Conservation (phyloP, 2,888 invertebrate genomes). For the Andrena marginata region DNA sequence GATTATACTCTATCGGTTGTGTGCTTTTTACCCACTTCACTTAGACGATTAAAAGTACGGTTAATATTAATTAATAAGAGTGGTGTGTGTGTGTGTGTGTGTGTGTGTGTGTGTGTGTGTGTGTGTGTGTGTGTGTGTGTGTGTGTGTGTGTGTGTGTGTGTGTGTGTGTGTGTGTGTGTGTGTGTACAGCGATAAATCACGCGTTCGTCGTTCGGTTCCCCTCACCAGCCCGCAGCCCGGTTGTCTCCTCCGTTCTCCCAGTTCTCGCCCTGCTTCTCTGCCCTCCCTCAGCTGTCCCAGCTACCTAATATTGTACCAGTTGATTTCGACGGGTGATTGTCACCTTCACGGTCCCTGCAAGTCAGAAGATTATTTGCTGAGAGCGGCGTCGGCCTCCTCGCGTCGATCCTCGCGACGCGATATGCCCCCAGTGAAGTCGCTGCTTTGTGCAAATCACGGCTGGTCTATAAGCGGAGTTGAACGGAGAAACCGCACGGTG, state of each 20-base stretch:
- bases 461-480: constrained; percentile 24
- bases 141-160: constrained; percentile 42
- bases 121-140: constrained; percentile 55
- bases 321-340: constrained; percentile 82
- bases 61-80: constrained; percentile 65
- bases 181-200: constrained; percentile 64
- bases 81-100: constrained; percentile 50
- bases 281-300: constrained; percentile 26
- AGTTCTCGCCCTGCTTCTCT: constrained; percentile 34
- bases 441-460: constrained; percentile 54
- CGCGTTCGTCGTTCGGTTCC: constrained; percentile 27
- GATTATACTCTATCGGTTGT: constrained; percentile 56
- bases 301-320: constrained; percentile 79
- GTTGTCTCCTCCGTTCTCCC: constrained; percentile 21
- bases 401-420: constrained; percentile 17
- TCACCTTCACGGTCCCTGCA: constrained; percentile 83
- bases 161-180: constrained; percentile 61
- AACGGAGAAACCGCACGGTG: neutral
- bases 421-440: constrained; percentile 39
- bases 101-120: constrained; percentile 62
- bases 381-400: constrained; percentile 24
- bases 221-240: constrained; percentile 31
- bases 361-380: constrained; percentile 48
- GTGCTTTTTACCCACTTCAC: constrained; percentile 58
- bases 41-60: constrained; percentile 68